Conservation (phyloP, 2,888 invertebrate genomes). For the Thera britannica region DNA sequence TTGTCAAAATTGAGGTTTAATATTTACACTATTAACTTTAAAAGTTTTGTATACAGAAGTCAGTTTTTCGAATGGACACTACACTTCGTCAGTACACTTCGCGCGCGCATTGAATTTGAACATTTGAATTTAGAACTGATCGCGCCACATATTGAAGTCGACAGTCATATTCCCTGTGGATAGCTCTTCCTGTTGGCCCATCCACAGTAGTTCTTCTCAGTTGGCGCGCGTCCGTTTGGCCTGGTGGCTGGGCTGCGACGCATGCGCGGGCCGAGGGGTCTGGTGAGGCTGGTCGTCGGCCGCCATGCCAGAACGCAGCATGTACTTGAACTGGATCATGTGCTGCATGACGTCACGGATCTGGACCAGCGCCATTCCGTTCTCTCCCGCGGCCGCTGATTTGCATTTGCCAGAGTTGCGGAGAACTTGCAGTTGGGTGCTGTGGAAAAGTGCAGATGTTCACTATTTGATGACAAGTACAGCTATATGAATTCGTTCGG, state of each 20-base stretch:
- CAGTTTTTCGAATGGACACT: background rate
- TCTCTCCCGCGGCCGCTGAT: conserved; percentile 86
- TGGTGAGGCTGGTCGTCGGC: conserved; percentile 59
- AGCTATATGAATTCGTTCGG: background rate
- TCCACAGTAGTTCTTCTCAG: conserved; percentile 46
- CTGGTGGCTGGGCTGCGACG: conserved; percentile 50
- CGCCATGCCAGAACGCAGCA: conserved; percentile 84
- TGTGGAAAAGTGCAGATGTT: conserved; percentile 52
- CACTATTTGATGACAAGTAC: background rate
- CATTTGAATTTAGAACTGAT: background rate
- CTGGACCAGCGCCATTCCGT: conserved; percentile 91
- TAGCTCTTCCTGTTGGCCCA: conserved; percentile 9
- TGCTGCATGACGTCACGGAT: conserved; percentile 93
- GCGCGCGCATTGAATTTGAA: too few relatives aligned
- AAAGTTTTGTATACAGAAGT: background rate
- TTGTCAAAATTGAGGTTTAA: background rate
- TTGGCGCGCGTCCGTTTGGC: conserved; percentile 71
- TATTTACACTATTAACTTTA: conserved; percentile 1
- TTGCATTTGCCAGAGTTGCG: conserved; percentile 90
- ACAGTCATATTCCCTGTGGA: conserved; percentile 18
- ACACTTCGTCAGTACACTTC: too few relatives aligned
- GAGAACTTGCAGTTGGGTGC: conserved; percentile 90
- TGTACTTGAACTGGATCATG: conserved; percentile 95
- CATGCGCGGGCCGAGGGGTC: conserved; percentile 49
- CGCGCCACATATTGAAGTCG: conserved; percentile 19